Percentiles rank a stretch among this genome's conserved stretches.
Evolutionary conservation across 2,888 invertebrate species (phyloP).

Genomic region (Coenonympha glycerion): DNA sequence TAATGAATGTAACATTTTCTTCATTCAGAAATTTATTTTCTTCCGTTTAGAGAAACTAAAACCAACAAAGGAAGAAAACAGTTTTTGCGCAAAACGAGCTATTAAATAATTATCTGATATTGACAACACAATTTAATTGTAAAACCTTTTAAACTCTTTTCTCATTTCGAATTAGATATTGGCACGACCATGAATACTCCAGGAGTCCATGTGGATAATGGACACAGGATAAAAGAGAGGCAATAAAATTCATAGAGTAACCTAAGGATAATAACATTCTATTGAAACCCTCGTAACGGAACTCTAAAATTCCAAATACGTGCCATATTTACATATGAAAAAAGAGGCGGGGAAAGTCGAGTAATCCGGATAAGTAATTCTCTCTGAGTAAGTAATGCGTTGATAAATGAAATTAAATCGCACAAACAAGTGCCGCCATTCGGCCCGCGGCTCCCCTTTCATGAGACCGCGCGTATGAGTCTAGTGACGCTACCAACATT

Average conservation of each 20-base stretch:
- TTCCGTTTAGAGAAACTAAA: too few species aligned
- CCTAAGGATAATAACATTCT: background rate
- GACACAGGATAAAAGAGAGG: background rate
- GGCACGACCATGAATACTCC: too few species aligned
- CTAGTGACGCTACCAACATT: conserved; percentile 37
- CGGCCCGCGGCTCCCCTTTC: conserved; percentile 60
- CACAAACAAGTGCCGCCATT: conserved; percentile 71
- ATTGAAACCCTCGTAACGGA: background rate
- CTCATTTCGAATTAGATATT: too few species aligned
- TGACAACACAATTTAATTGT: too few species aligned
- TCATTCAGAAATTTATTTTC: too few species aligned
- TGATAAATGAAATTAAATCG: conserved; percentile 77
- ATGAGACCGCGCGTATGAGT: conserved; percentile 39
- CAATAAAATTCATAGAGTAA: background rate
- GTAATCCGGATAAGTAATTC: conserved; percentile 75
- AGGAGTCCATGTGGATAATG: background rate
- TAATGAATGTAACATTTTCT: background rate
- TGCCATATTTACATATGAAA: conserved; percentile 48
- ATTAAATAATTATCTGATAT: too few species aligned
- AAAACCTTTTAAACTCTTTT: too few species aligned
- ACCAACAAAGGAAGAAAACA: too few species aligned
- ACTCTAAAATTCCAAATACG: conserved; percentile 29
- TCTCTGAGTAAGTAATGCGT: conserved; percentile 73
- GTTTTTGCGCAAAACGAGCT: too few species aligned
- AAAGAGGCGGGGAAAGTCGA: conserved; percentile 45